Conservation (phyloP, 2,888 invertebrate species). For the Heteromyza rotundicornis region DNA sequence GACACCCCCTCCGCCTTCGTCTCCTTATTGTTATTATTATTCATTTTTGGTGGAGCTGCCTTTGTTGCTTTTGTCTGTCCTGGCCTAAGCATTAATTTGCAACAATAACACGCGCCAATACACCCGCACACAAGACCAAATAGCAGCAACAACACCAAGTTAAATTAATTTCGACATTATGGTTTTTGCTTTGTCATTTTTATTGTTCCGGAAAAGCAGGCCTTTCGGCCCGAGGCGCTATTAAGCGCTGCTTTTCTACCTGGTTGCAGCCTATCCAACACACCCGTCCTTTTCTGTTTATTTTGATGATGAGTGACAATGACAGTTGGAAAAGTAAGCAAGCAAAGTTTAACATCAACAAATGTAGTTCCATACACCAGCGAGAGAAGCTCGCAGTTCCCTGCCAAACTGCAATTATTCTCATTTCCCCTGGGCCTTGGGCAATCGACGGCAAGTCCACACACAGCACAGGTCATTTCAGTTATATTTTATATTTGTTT, state of each 20-base stretch:
- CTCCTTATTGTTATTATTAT: neutral
- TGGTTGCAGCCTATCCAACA: neutral
- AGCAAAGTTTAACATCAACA: neutral
- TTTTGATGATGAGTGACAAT: slow-evolving; percentile 13
- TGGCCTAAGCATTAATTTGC: neutral
- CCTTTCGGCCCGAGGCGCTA: neutral
- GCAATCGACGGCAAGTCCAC: too few species aligned
- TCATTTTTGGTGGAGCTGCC: too few species aligned
- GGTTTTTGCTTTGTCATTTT: slow-evolving; percentile 14
- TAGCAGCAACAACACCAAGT: neutral
- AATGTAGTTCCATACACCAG: too few species aligned
- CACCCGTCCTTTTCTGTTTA: slow-evolving; percentile 1
- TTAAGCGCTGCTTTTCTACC: neutral
- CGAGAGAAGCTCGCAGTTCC: too few species aligned
- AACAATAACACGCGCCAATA: neutral
- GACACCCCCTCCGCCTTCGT: neutral
- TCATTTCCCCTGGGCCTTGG: too few species aligned
- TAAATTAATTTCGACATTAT: slow-evolving; percentile 18
- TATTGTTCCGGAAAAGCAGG: neutral
- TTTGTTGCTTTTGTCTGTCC: neutral
- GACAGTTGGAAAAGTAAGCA: slow-evolving; percentile 9
- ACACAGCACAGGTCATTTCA: too few species aligned
- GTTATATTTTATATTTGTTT: too few species aligned
- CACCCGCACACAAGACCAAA: neutral
- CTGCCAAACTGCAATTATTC: too few species aligned